Evolutionary conservation across 92 coral and sea anemone species (phyloP).

Genomic region (Siderastrea radians): DNA sequence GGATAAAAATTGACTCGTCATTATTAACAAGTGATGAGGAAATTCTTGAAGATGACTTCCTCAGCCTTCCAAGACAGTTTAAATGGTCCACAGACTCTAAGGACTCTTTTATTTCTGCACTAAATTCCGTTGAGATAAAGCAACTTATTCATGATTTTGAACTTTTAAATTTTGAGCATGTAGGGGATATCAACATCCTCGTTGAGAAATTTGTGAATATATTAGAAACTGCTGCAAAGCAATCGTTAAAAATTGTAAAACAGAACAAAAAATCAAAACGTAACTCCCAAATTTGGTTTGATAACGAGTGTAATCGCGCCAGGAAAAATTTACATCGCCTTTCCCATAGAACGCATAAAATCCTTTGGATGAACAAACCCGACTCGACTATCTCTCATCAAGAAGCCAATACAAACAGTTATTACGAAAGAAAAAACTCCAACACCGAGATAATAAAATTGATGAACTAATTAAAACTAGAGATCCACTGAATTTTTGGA

Average conservation of each 20-base stretch:
- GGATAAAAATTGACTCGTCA: no score
- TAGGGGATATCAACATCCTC: constrained; percentile 35
- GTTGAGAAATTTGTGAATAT: constrained; percentile 24
- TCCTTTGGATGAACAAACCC: constrained; percentile 19
- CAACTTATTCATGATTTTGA: constrained; percentile 29
- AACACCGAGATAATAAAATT: constrained; percentile 17
- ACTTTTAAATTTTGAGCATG: constrained; percentile 26
- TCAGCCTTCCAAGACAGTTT: neutral
- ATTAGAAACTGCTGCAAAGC: constrained; percentile 35
- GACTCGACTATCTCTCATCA: constrained; percentile 10
- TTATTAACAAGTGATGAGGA: no score
- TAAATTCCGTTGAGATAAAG: constrained; percentile 3
- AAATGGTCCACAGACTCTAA: neutral
- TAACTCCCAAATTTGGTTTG: constrained; percentile 20
- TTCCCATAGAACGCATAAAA: constrained; percentile 29
- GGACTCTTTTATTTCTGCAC: no score
- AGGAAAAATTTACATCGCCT: constrained; percentile 20
- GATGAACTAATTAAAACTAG: constrained; percentile 21
- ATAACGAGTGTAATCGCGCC: constrained; percentile 20
- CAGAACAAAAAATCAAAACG: constrained; percentile 32
- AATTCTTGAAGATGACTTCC: no score
- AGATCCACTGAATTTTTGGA: constrained; percentile 20
- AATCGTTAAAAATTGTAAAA: constrained; percentile 11
- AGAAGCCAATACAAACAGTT: constrained; percentile 15
- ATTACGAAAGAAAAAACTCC: constrained; percentile 23